Evolutionary conservation across 1,140 invertebrate species (phyloP), one percentile per base, ranked within the genome.

Genomic region (Anastrepha ludens): DNA sequence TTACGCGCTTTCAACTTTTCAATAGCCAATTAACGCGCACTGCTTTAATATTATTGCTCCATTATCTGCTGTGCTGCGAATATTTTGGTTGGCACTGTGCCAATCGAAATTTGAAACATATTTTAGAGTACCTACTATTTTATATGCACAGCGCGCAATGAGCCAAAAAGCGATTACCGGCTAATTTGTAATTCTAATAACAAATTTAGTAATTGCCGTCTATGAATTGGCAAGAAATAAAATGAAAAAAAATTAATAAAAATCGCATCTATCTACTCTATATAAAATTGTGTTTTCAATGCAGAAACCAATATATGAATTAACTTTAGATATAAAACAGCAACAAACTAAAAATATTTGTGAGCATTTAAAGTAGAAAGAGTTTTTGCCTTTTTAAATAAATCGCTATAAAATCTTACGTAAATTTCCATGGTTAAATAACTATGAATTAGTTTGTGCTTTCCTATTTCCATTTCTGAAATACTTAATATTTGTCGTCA

Each of bases 161-260:
- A 55, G 74, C 74, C 2, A 41, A 55, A 55, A 50, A 47, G 74
- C 41, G 74, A 81, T 81, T 55, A 81, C 13, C 1, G 47, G 4
- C 74, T 55, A 81, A 81, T 81, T 58, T 81, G 47, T 55, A 29
- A 55, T 55, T 5, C 8, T 55, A 58, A 55, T 58, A 50, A 81
- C 47, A 81, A 81, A 81, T 81, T 81, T 13, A 81, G n/a, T 20
- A 8, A 29, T 55, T 81, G 74, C 2, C 6, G 74, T 2, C 55
- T 55, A 81, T 81, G 47, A 47, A 29, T 55, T 55, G 74, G 47
- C 44, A 55, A 11, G 29, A 29, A 9, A 15, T 62, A 62, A n/a
- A 62, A 62, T 15, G 1, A 5, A 13, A 17, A 17, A 62, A 62
- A 62, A 62, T 17, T 62, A 55, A 7, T 55, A 29, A 29, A 29